Conservation (phyloP, 2,797 vertebrate genomes). For the Falco novaeseelandiae region DNA sequence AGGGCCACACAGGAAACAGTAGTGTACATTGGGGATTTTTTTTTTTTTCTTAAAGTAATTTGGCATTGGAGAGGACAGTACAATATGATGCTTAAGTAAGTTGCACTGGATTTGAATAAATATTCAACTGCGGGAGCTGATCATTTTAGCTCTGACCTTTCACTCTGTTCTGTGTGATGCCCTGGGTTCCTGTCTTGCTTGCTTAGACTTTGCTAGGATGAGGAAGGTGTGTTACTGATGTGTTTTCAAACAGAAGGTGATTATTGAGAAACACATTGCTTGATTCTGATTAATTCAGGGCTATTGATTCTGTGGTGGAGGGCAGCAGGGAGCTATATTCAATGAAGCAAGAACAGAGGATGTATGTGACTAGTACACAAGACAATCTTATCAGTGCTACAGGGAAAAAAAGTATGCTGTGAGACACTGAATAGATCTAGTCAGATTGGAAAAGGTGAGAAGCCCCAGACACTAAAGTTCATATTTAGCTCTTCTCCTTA, state of each 20-base stretch:
- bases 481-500: background rate
- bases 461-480: background rate
- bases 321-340: background rate
- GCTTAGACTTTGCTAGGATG: background rate
- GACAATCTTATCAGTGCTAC: background rate
- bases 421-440: background rate
- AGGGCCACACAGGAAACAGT: background rate
- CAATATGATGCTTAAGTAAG: background rate
- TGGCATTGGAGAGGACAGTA: background rate
- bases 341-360: background rate
- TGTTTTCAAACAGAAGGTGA: background rate
- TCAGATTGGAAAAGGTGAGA: background rate
- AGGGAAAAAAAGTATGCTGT: background rate
- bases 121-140: background rate
- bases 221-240: background rate
- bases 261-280: background rate
- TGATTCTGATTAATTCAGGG: background rate
- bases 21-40: fast-evolving
- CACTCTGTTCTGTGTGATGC: background rate
- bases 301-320: background rate
- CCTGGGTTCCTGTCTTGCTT: background rate
- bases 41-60: background rate
- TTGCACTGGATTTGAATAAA: background rate
- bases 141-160: background rate
- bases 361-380: background rate